These are phyloP conservation scores for Folsomia manolachei DNA, from an alignment of 2,888 invertebrate genomes.

Conservation along the genomic window DNA sequence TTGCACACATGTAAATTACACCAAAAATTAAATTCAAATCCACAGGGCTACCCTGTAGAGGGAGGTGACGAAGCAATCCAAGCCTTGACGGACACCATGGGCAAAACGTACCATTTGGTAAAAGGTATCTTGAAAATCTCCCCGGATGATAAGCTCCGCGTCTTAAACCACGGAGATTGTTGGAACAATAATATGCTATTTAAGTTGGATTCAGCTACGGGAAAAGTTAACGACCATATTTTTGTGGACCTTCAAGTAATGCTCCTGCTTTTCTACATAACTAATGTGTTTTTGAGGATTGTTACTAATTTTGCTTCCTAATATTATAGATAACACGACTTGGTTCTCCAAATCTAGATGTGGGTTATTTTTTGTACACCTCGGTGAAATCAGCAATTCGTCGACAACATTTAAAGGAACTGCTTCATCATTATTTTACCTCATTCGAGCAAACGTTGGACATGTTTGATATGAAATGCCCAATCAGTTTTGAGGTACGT, in stretches of 20 bases:
- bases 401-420: not conserved
- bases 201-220: not conserved
- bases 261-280: not conserved
- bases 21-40: not conserved
- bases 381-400: conserved; percentile 24
- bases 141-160: conserved; percentile 11
- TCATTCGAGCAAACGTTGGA: conserved; percentile 2
- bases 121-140: not conserved
- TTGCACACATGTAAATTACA: conserved; percentile 3
- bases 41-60: not conserved
- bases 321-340: conserved; percentile 14
- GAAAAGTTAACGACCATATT: conserved; percentile 13
- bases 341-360: conserved; percentile 29
- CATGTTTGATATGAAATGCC: not conserved
- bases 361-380: conserved; percentile 30
- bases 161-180: conserved; percentile 33
- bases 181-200: conserved; percentile 32
- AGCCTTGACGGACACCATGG: not conserved
- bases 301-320: not conserved
- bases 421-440: conserved; percentile 17
- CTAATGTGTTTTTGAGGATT: not conserved
- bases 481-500: conserved; percentile 7
- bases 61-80: conserved; percentile 22
- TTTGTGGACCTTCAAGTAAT: conserved; percentile 17
- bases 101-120: not conserved